phyloP scores from a whole-genome alignment of 2,113 vertebrate species.

The Xenopus borealis region DNA sequence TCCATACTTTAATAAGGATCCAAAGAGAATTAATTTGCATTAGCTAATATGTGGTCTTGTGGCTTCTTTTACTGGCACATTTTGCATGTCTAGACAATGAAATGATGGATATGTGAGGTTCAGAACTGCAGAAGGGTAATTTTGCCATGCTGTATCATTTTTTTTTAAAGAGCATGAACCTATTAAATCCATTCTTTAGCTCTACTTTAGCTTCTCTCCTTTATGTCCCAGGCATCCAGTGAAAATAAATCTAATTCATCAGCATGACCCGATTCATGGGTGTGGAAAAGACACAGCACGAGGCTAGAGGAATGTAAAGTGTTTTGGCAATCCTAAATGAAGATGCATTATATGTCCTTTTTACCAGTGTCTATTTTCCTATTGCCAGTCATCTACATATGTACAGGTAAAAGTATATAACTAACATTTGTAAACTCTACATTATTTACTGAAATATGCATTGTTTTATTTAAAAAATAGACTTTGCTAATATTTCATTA shows the following conservation, averaged over 20 bases:
- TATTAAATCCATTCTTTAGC: conserved; percentile 6
- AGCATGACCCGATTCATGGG: conserved; percentile 41
- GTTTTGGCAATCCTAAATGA: conserved; percentile 35
- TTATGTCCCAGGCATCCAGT: conserved; percentile 46
- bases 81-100: too few relatives aligned
- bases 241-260: conserved; percentile 33
- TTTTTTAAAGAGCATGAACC: conserved; percentile 10
- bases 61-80: too few relatives aligned
- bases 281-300: conserved; percentile 34
- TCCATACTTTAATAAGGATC: too few relatives aligned
- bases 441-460: background rate
- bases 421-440: too few relatives aligned
- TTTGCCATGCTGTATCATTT: too few relatives aligned
- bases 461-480: background rate
- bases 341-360: conserved; percentile 24
- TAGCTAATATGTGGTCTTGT: too few relatives aligned
- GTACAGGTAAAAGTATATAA: too few relatives aligned
- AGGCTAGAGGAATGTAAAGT: conserved; percentile 42
- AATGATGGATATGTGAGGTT: too few relatives aligned
- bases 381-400: background rate
- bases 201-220: conserved; percentile 36
- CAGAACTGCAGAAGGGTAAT: too few relatives aligned
- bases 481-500: background rate
- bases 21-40: too few relatives aligned
- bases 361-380: background rate